phyloP scores from a whole-genome alignment of 2,888 invertebrate species.

The Xylocampa areola region DNA sequence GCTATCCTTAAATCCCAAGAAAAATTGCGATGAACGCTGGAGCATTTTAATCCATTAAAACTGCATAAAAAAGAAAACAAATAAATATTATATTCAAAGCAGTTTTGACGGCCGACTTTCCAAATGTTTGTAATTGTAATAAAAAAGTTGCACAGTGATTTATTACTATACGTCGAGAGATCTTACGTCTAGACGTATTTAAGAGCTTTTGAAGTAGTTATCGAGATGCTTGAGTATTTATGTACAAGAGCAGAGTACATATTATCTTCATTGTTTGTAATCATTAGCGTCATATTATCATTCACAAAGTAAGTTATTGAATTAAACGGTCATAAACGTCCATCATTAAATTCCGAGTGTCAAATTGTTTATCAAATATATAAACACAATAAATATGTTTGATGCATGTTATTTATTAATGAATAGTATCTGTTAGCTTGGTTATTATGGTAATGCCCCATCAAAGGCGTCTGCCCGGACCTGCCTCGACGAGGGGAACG shows the following conservation, averaged over 20 bases:
- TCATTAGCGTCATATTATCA: slow-evolving; percentile 40
- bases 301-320: slow-evolving; percentile 38
- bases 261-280: slow-evolving; percentile 40
- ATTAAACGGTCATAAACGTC: slow-evolving; percentile 46
- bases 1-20: too few species aligned
- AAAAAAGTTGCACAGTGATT: slow-evolving; percentile 49
- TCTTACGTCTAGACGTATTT: slow-evolving; percentile 33
- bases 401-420: slow-evolving; percentile 61
- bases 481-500: slow-evolving; percentile 84
- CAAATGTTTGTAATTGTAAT: slow-evolving; percentile 38
- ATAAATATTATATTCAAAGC: background rate
- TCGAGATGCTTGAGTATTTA: slow-evolving; percentile 39
- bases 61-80: background rate
- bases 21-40: too few species aligned
- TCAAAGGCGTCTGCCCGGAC: slow-evolving; percentile 83
- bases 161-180: slow-evolving; percentile 33
- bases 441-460: slow-evolving; percentile 83
- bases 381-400: slow-evolving; percentile 53
- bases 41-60: too few species aligned
- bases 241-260: slow-evolving; percentile 26
- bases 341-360: slow-evolving; percentile 47
- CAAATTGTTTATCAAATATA: slow-evolving; percentile 55
- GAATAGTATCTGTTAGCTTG: slow-evolving; percentile 65
- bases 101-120: slow-evolving; percentile 22
- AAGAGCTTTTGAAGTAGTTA: slow-evolving; percentile 44